Conservation (phyloP, 2,113 vertebrate genomes). For the Pachypanchax playfairii region DNA sequence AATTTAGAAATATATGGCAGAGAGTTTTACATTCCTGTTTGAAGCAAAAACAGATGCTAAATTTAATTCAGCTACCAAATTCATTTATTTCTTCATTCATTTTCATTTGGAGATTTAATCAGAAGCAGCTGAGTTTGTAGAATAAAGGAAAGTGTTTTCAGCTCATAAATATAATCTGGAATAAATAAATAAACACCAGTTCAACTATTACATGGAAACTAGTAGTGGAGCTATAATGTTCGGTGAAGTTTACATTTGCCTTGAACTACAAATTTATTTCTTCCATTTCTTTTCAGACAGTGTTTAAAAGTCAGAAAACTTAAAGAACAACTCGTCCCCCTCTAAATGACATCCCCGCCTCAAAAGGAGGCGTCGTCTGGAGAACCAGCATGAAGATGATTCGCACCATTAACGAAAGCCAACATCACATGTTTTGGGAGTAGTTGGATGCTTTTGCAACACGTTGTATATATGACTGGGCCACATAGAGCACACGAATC, state of each 20-base stretch:
- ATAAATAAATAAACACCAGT: neutral
- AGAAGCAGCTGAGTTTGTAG: neutral
- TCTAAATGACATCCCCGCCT: too few relatives aligned
- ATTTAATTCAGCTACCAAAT: neutral
- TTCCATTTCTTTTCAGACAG: neutral
- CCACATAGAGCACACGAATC: too few relatives aligned
- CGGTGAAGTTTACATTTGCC: too few relatives aligned
- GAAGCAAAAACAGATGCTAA: neutral
- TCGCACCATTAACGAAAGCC: too few relatives aligned
- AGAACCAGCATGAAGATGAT: too few relatives aligned
- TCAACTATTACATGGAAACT: too few relatives aligned
- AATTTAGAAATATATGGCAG: neutral
- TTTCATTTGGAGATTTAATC: neutral
- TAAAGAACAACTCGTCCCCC: too few relatives aligned
- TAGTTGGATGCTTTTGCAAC: too few relatives aligned
- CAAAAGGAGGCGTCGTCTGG: too few relatives aligned
- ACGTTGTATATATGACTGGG: too few relatives aligned
- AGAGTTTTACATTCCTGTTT: neutral
- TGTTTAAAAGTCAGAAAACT: neutral
- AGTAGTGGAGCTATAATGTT: too few relatives aligned
- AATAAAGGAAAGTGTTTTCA: neutral
- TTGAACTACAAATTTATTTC: neutral
- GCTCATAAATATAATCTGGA: neutral
- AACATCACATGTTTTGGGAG: too few relatives aligned
- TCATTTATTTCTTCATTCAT: neutral